A percentile compares a stretch with the other conserved stretches of the same genome.
Conservation (phyloP, 2,113 vertebrate genomes). For the Lynx canadensis region DNA sequence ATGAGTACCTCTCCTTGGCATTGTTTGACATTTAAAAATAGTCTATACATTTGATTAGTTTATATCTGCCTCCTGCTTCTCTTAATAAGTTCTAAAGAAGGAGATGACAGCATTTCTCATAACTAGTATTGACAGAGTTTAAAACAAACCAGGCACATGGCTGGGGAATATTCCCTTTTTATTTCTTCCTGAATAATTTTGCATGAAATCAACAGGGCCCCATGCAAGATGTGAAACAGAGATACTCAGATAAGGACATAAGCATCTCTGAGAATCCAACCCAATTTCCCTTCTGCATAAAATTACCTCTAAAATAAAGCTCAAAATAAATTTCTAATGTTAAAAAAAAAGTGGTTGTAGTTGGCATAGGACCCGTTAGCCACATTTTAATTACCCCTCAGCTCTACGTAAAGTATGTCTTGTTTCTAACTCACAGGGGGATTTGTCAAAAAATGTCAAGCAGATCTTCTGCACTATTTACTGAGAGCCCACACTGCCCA, state of each 20-base stretch:
- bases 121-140: background rate
- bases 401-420: background rate
- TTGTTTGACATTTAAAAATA: conserved; percentile 24
- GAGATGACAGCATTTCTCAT: background rate
- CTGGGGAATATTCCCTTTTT: background rate
- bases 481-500: background rate
- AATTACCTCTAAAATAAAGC: conserved; percentile 10
- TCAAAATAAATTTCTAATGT: background rate
- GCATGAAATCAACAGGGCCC: background rate
- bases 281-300: conserved; percentile 20
- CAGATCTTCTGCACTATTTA: background rate
- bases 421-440: conserved; percentile 24
- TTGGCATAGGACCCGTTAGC: background rate
- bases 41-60: background rate
- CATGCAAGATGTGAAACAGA: background rate
- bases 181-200: conserved; percentile 20
- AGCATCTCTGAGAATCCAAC: background rate
- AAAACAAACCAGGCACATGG: background rate
- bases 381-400: conserved; percentile 39
- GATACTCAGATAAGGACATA: background rate
- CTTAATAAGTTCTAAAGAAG: background rate
- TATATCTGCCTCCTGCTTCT: background rate
- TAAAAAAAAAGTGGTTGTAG: background rate
- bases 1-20: background rate
- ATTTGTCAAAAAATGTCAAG: conserved; percentile 8